Evolutionary conservation across 1,140 invertebrate genomes (phyloP), one percentile per base, ranked within the genome.

Genomic region (Drosophila orosa): DNA sequence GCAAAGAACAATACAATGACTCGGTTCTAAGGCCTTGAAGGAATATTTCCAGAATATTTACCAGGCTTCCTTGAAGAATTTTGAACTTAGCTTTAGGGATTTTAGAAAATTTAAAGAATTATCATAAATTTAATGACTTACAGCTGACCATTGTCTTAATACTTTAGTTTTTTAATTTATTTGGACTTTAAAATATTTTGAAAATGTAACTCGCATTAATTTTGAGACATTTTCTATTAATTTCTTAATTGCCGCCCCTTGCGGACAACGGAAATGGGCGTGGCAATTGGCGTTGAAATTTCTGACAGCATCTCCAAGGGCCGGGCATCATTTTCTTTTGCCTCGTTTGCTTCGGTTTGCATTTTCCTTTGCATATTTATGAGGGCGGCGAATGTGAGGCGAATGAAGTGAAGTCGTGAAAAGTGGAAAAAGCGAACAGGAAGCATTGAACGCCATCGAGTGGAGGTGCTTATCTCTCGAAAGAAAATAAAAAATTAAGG

Each of bases 301-400:
- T 48, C 67, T 25, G 55, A 61, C 80, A 75, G 58, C 72, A 61
- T 59, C 71, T 31, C n/a, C 31, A 17, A 17, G 56, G 15, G 17
- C 0, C 0, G 15, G 37, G 40, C 39, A 37, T 33, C 7, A 42
- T 39, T 68, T 74, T 63, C 39, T 13, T 55, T 55, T 40, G 44
- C 50, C 42, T 83, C 62, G 61, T 77, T 80, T 62, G 59, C 81
- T 61, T 78, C 74, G 74, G 45, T 71, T 82, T 85, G 78, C 74
- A 81, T 81, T 82, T 86, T 59, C 72, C 74, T 81, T 85, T 81
- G 81, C 81, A 86, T 87, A 87, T 85, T 82, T 85, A 87, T 87
- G 69, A 87, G 78, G 83, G 74, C 59, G 66, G 56, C 39, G n/a
- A n/a, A n/a, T n/a, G 9, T 25, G 13, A 29, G 25, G 31, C 15